Evolutionary conservation across 2,113 vertebrate genomes (phyloP).

Genomic region (Oenanthe melanoleuca): DNA sequence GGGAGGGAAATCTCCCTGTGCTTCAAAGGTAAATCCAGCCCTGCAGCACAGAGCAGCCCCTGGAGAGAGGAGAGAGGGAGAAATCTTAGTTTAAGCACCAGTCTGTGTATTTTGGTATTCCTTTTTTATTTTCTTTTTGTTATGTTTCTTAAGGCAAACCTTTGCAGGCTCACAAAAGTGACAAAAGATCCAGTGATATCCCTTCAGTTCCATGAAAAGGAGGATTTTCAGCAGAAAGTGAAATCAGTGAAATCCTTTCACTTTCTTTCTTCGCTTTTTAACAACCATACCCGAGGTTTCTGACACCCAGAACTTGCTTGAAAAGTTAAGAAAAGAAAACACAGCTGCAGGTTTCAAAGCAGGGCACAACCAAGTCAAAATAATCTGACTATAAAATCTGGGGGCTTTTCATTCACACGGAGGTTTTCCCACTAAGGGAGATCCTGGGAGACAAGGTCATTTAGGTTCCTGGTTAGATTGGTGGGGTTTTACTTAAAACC

Average conservation of each 20-base stretch:
- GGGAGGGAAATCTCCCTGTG: not conserved
- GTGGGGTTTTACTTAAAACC: not conserved
- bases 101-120: not conserved
- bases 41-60: not conserved
- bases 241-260: slow-evolving; percentile 25
- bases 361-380: not conserved
- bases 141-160: not conserved
- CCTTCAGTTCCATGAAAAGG: not conserved
- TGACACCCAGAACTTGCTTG: not conserved
- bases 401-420: not conserved
- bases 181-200: not conserved
- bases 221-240: slow-evolving; percentile 12
- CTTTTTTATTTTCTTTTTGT: not conserved
- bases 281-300: not conserved
- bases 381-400: not conserved
- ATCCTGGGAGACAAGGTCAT: not conserved
- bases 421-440: not conserved
- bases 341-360: slow-evolving; percentile 33
- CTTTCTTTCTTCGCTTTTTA: slow-evolving; percentile 19
- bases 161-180: not conserved
- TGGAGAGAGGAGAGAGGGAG: not conserved
- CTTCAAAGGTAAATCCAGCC: not conserved
- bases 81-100: not conserved
- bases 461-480: not conserved
- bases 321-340: slow-evolving; percentile 24